Evolutionary conservation across 2,797 vertebrate species (phyloP), one percentile per base, ranked within the genome.

Genomic region (Bovichtus variegatus): DNA sequence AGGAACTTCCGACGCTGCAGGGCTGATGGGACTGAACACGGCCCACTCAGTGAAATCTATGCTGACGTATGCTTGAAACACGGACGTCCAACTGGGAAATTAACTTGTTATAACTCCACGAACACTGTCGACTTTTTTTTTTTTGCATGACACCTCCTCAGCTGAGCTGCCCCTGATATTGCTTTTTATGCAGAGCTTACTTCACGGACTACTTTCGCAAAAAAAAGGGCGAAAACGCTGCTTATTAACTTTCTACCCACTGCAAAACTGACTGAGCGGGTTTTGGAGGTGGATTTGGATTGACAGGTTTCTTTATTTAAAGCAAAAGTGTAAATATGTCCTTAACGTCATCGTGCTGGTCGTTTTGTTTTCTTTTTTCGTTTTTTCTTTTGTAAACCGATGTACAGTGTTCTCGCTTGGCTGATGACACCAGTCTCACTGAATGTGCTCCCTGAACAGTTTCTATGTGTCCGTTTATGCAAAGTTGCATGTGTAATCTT

Each of bases 111-210:
- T 76, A 65, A 74, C 72, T 78, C 69, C 76, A 70, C 62, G 57
- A 82, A 84, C 83, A 73, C 68, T 82, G 80, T 82, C 16, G 54
- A 81, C 83, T 51, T 2, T 36, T 71, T 55, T 12, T 9, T 76
- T 88, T 91, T 83, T 94, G 94, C 94, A 94, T 94, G 93, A 90
- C 88, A 81, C 79, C 84, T 87, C 69, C 81, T 87, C 62, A 31
- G 74, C 90, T 77, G 80, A 90, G 85, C 89, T 90, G 81, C 77
- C 86, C n/a, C 81, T 67, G 66, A 74, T 87, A 43, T 89, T 80
- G 87, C 86, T 92, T 92, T 92, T 91, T 81, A 90, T 85, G 89
- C 89, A 88, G 78, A 90, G 78, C 70, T 80, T 62, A 82, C 74
- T 79, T 82, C 69, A 75, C 7, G 40, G 80, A 86, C 84, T 74